Conservation (phyloP, 2,113 vertebrate genomes). For the Dolichotis patagonum region DNA sequence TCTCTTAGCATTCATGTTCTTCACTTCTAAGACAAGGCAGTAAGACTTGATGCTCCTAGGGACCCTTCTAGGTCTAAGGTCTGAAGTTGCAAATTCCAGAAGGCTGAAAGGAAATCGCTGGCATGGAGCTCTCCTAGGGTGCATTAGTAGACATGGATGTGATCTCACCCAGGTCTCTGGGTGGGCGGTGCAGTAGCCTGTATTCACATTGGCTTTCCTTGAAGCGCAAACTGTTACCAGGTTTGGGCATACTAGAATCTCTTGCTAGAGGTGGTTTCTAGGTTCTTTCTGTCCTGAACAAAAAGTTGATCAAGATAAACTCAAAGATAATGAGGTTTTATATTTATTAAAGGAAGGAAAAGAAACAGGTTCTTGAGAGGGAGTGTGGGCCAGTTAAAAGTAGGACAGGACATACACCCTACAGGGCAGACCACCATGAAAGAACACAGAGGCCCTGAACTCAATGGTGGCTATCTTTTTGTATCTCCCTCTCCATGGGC, state of each 20-base stretch:
- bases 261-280: background rate
- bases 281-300: background rate
- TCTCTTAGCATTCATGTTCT: background rate
- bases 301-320: background rate
- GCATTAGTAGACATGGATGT: fast-evolving
- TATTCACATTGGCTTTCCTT: background rate
- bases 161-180: background rate
- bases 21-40: background rate
- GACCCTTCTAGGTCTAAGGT: background rate
- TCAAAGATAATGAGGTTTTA: background rate
- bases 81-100: background rate
- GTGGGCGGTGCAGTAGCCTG: background rate
- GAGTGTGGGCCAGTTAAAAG: background rate
- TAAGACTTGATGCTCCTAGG: background rate
- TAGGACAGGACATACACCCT: background rate
- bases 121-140: fast-evolving
- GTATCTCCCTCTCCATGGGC: background rate
- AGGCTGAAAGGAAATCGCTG: background rate
- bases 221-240: background rate
- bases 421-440: background rate
- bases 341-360: background rate
- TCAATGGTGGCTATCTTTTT: background rate
- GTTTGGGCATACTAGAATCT: background rate
- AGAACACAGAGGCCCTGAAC: background rate
- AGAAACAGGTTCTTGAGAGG: background rate